Evolutionary conservation across 2,888 invertebrate species (phyloP).

Genomic region (Allacma fusca): DNA sequence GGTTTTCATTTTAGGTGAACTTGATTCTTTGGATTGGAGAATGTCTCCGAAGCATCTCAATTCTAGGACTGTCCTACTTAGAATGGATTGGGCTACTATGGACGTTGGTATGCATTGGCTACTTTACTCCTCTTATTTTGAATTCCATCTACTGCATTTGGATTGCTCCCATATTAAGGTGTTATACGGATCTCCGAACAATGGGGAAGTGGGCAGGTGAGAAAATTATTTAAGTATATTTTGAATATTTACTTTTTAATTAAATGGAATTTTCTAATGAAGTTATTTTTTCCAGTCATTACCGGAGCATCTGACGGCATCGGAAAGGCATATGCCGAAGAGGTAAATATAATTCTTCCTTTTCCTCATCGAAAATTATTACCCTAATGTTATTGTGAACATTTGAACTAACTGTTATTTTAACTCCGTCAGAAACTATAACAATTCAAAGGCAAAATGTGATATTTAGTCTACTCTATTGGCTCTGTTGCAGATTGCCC

Average conservation of each 20-base stretch:
- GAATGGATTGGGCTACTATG: conserved; percentile 59
- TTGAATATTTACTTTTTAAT: too few relatives aligned
- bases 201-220: conserved; percentile 83
- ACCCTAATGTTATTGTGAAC: too few relatives aligned
- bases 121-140: conserved; percentile 55
- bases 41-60: conserved; percentile 56
- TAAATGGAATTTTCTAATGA: too few relatives aligned
- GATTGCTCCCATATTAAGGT: conserved; percentile 68
- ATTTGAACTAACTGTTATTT: too few relatives aligned
- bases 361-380: too few relatives aligned
- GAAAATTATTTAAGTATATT: not conserved
- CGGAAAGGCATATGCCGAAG: conserved; percentile 81
- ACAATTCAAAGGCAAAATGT: too few relatives aligned
- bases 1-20: too few relatives aligned
- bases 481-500: conserved; percentile 59
- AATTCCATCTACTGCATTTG: conserved; percentile 57
- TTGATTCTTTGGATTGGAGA: conserved; percentile 41
- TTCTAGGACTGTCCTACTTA: conserved; percentile 57
- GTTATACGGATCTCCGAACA: conserved; percentile 70
- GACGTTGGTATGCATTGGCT: conserved; percentile 55
- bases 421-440: too few relatives aligned
- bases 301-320: conserved; percentile 92
- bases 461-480: too few relatives aligned
- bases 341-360: too few relatives aligned
- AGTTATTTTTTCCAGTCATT: conserved; percentile 74